Base-by-base conservation (phyloP, 2,113 vertebrate genomes). In the Malurus elegans region DNA sequence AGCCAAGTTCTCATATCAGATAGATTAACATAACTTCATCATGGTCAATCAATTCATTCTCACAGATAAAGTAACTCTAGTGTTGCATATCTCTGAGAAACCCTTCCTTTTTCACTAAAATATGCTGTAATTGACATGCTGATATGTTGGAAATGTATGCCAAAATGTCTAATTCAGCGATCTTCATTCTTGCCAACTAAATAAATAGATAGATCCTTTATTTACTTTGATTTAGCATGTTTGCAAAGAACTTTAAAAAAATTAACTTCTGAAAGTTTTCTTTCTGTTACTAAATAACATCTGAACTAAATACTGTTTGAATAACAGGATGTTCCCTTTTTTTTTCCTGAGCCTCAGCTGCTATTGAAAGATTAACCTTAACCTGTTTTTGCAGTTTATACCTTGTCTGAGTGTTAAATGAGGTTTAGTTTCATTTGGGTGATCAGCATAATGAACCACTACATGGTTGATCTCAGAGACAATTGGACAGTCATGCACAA, bases 211-310 rank as follows among this genome's bases (percentile, higher is more conserved):
- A 58, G 21, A 26, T 61, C 21, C 65, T 95, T 88, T 92, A 65
- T 64, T 94, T 92, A 75, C 67, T 45, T 93, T 70, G 24, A 69
- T 57, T 80, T 81, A 73, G 24, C 20, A 40, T 92, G 34, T 79
- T 95, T 87, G 76, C 62, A 70, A 91, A 57, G 6, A 76, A 38
- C 26, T 51, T 57, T 19, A 42, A 74, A 80, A 76, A 86, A 64
- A 74, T 38, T 54, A 92, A 73, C 66, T 94, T 31, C 40, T 91
- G 38, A 65, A 95, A 96, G 66, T 92, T 88, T 91, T 91, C 44
- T 54, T 71, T 92, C 90, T 94, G 89, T 97, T 95, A 87, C 88
- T 97, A 79, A 97, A 88, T 90, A 94, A 96, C 87, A 88, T 70
- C 60, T 92, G 65, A 93, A 75, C 87, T 95, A 66, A 97, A 58